These are phyloP conservation scores for Tachysurus vachellii DNA, from an alignment of 2,113 vertebrate species.

Conservation along the genomic window DNA sequence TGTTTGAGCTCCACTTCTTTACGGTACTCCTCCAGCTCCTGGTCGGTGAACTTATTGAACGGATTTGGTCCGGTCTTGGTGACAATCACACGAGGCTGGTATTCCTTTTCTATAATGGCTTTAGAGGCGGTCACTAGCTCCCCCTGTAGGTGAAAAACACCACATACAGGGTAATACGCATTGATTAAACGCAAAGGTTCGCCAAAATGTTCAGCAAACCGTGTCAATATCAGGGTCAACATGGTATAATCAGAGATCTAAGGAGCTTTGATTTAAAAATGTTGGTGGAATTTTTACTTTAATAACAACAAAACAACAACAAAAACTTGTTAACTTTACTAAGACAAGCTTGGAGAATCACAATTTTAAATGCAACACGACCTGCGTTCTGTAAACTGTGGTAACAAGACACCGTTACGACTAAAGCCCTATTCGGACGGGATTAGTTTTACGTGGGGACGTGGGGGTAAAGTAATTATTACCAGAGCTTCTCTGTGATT, in stretches of 20 bases:
- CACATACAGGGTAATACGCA: slow-evolving; percentile 32
- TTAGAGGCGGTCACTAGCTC: slow-evolving; percentile 96
- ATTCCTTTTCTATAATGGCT: slow-evolving; percentile 98
- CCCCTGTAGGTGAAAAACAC: slow-evolving; percentile 72
- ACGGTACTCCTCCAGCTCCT: slow-evolving; percentile 92
- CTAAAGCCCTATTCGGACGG: too few species aligned
- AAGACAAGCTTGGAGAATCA: neutral
- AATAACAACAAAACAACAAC: neutral
- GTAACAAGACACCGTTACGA: neutral
- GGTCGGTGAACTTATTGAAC: slow-evolving; percentile 91
- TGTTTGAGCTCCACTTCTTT: slow-evolving; percentile 93
- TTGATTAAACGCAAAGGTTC: neutral
- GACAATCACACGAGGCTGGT: slow-evolving; percentile 91
- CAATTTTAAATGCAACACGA: neutral
- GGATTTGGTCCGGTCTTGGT: slow-evolving; percentile 95
- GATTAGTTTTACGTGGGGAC: too few species aligned
- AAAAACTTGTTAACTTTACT: too few species aligned
- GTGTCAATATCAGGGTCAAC: neutral
- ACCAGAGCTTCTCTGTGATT: too few species aligned
- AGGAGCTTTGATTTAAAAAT: neutral
- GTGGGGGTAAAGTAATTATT: too few species aligned
- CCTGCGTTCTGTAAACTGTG: neutral
- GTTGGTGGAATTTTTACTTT: neutral
- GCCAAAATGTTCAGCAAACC: neutral
- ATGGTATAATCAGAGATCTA: neutral